Evolutionary conservation across 2,888 invertebrate genomes (phyloP), one percentile per base, ranked within the genome.

Genomic region (Amiota mariae): DNA sequence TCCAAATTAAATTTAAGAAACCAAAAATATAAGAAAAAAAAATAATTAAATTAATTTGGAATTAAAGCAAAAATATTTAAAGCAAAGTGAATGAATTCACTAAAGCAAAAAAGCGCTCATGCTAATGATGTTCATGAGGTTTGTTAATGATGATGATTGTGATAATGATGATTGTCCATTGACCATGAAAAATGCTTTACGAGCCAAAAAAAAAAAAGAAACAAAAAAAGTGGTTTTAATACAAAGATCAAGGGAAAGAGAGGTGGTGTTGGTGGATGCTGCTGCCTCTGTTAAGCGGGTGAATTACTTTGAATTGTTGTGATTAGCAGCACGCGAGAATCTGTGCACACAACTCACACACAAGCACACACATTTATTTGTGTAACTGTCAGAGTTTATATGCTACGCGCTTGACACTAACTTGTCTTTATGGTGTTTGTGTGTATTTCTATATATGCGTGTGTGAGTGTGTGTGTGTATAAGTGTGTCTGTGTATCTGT

Each of bases 171-270:
- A 18, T 18, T 59, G 70, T 74, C 74, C 72, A 61, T 76, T 78
- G 78, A 77, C 78, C 78, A 75, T 78, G 78, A 78, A 78, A 77
- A 73, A 46, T 59, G 73, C 48, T 54, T 63, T 49, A 61, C 18
- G 70, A 72, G 59, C 59, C 59, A 59, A 36, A 36, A 36, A 36
- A 36, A 36, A 2, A 6, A 36, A 36, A 36, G 4, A 36, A 36
- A 24, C 1, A 1, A 36, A 36, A 36, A 36, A 36, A 36, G 36
- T 36, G 2, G 36, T 36, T 36, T 36, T 36, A 36, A 36, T 36
- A 36, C 6, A 1, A 36, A 6, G 36, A 36, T 36, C 36, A 36
- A 36, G 36, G 36, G 36, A 36, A 36, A 6, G 36, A 6, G 36
- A 6, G 36, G 36, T 36, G 54, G 20, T 59, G 59, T 8, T 15